Evolutionary conservation across 2,113 vertebrate species (phyloP).

Genomic region (Opisthocomus hoazin): DNA sequence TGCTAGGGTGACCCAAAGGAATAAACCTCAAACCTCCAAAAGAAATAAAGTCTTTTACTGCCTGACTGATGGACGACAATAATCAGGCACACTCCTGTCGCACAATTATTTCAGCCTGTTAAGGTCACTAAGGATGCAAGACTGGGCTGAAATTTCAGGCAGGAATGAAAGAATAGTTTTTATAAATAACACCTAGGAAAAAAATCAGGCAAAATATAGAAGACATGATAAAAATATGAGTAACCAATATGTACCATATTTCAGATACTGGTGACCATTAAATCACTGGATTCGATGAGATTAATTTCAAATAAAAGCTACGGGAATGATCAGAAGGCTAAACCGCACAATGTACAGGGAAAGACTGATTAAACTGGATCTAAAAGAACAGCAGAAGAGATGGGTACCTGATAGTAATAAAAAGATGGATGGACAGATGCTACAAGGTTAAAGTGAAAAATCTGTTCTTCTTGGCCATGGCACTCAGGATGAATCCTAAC

Average conservation of each 20-base stretch:
- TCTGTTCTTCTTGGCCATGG: not conserved
- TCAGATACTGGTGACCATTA: not conserved
- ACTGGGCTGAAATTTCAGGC: not conserved
- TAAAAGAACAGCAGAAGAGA: not conserved
- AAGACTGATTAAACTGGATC: not conserved
- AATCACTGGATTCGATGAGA: not conserved
- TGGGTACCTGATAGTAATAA: not conserved
- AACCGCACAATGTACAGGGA: not conserved
- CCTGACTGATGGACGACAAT: not conserved
- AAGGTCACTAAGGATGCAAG: not conserved
- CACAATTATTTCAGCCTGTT: not conserved
- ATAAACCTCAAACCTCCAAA: not conserved
- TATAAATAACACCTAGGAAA: not conserved
- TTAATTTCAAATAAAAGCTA: not conserved
- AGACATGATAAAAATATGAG: not conserved
- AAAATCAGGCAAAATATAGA: not conserved
- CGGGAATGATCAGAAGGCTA: not conserved
- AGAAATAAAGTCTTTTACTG: not conserved
- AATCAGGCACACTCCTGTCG: not conserved
- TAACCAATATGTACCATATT: not conserved
- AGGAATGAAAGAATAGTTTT: not conserved
- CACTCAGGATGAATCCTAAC: not conserved
- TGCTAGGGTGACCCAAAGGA: not conserved
- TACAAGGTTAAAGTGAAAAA: not conserved
- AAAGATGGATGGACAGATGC: not conserved